These are phyloP conservation scores for Diadophis punctatus DNA, from an alignment of 2,113 vertebrate species.

Conservation along the genomic window DNA sequence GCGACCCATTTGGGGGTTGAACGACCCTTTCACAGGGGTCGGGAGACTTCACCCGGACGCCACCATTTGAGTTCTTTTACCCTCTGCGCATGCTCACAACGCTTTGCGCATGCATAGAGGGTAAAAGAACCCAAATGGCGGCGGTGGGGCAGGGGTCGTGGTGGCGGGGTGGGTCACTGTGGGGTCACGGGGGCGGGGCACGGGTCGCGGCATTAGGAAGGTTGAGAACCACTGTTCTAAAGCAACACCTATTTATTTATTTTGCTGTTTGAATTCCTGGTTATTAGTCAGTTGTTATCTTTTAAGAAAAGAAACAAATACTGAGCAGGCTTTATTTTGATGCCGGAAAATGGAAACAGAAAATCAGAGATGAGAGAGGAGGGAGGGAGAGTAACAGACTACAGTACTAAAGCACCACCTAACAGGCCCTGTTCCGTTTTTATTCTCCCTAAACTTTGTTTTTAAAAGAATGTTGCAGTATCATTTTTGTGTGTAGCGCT, in stretches of 20 bases:
- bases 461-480: background rate
- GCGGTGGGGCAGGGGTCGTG: too few relatives aligned
- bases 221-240: too few relatives aligned
- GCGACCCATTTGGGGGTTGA: too few relatives aligned
- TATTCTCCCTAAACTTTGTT: background rate
- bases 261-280: background rate
- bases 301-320: background rate
- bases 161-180: too few relatives aligned
- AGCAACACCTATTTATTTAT: background rate
- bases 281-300: background rate
- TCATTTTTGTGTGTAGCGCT: background rate
- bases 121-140: too few relatives aligned
- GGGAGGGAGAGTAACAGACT: background rate
- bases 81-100: too few relatives aligned
- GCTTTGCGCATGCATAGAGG: too few relatives aligned
- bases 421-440: background rate
- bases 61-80: too few relatives aligned
- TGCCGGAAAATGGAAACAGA: background rate
- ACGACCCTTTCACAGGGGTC: too few relatives aligned
- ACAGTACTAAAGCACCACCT: background rate
- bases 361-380: background rate
- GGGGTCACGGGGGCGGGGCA: too few relatives aligned
- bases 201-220: too few relatives aligned
- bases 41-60: too few relatives aligned
- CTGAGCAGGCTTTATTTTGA: background rate